Evolutionary conservation across 2,888 invertebrate genomes (phyloP), one percentile per base, ranked within the genome.

Genomic region (Cybosia mesomella): DNA sequence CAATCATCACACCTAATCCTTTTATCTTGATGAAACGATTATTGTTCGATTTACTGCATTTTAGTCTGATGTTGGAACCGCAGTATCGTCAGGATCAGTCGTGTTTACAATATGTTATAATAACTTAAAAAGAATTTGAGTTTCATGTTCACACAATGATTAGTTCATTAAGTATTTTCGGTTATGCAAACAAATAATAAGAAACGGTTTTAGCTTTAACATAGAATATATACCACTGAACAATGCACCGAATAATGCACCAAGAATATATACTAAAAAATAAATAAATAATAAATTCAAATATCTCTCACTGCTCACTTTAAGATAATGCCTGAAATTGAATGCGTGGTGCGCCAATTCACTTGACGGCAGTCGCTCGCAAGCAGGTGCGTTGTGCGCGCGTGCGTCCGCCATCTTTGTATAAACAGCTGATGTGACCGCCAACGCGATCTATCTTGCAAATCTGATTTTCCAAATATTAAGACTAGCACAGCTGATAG

Each of bases 321-420:
- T 86, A 88, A 85, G 88, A 88, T 86, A 86, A 85, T 87, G 88
- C 85, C 88, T 85, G 86, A n/a, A n/a, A n/a, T n/a, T n/a, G n/a
- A 89, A 85, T 86, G 87, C 85, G 88, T 85, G 85, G 89, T 90
- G 92, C 90, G 93, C 91, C 91, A 93, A 92, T 92, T 91, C 79
- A 86, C 89, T 89, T 88, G 90, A 89, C 89, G 91, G 90, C 90
- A 91, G 91, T 94, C 92, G 91, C 88, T 91, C 90, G 89, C 92
- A 84, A 89, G 92, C 93, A 92, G 92, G 94, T 94, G 94, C 89
- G 89, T 91, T 75, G 92, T 85, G 88, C 91, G 93, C 93, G 89
- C 93, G 94, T 92, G 91, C 86, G 87, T 88, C 82, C 85, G 86
- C 87, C 86, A 92, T 91, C 79, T 87, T 90, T 85, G 76, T 83